Base-by-base conservation (phyloP, 1,140 invertebrate genomes). In the Stegodyphus dumicola region DNA sequence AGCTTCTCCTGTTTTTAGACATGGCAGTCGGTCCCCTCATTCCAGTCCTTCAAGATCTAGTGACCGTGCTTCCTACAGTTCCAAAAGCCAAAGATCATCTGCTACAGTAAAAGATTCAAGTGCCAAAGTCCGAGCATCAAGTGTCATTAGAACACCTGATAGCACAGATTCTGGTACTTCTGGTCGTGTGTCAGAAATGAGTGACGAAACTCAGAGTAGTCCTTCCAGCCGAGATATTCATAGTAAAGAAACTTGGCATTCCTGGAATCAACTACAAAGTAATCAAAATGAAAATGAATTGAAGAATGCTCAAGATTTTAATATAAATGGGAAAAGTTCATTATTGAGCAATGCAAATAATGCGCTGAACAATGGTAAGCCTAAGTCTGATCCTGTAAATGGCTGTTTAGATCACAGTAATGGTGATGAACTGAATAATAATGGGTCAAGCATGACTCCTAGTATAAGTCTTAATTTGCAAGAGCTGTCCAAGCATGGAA, bases 181-280 rank as follows among this genome's bases (percentile, higher is more conserved):
- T 5, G 84, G 84, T 6, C 60, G 64, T 78, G 60, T 78, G 15
- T 86, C 84, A 9, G 76, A 86, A 65, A 71, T 86, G 54, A 86
- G 84, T 78, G 84, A 86, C 11, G 84, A 77, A 52, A 78, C 84
- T n/a, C 84, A 86, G 54, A 86, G 84, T 49, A 86, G 84, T 54
- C 84, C 84, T n/a, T 86, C 84, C 7, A 48, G 74, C 48, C 77
- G 73, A 73, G 84, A 78, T 53, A 53, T 74, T 10, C 81, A 85
- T 3, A 85, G n/a, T 17, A 85, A 85, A 70, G 60, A 67, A 76
- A 77, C 56, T 77, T 85, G 81, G 81, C 81, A 85, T 15, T 76
- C 81, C n/a, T 85, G 71, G 51, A 64, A 56, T 15, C 56, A 75
- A 17, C 2, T 51, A 18, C 70, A 71, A 33, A 60, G 73, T 13